phyloP scores from a whole-genome alignment of 2,797 vertebrate species.

The Eleutherodactylus coqui region DNA sequence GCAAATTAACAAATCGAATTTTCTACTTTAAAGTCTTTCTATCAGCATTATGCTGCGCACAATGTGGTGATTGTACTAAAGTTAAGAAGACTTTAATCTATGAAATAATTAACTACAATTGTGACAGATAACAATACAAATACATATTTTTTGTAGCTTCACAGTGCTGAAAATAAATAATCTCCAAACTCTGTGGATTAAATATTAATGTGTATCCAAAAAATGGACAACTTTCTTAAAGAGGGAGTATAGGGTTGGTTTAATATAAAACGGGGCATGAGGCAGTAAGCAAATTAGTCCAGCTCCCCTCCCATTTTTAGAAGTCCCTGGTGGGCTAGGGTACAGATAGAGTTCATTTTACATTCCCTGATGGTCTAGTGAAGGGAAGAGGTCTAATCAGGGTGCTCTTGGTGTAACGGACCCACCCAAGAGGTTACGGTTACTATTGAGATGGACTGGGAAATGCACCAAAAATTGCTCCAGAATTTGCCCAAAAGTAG shows the following conservation, averaged over 20 bases:
- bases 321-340: not conserved
- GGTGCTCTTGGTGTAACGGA: too few species aligned
- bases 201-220: not conserved
- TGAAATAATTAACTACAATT: constrained; percentile 14
- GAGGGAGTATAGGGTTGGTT: not conserved
- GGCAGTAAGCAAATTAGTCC: not conserved
- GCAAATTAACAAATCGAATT: constrained; percentile 13
- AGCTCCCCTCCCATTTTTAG: not conserved
- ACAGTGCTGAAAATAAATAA: not conserved
- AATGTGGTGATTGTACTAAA: not conserved
- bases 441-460: too few species aligned
- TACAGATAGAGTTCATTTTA: not conserved
- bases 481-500: too few species aligned
- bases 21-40: constrained; percentile 10
- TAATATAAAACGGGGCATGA: not conserved
- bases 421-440: too few species aligned
- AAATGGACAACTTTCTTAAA: not conserved
- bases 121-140: not conserved
- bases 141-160: constrained; percentile 3
- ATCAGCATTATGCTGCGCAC: not conserved
- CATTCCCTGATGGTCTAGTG: not conserved
- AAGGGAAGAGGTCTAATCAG: not conserved
- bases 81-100: constrained; percentile 9
- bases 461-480: too few species aligned
- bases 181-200: not conserved